These are phyloP conservation scores for Iselma pallidipennis DNA, from an alignment of 2,888 invertebrate species.

Conservation along the genomic window DNA sequence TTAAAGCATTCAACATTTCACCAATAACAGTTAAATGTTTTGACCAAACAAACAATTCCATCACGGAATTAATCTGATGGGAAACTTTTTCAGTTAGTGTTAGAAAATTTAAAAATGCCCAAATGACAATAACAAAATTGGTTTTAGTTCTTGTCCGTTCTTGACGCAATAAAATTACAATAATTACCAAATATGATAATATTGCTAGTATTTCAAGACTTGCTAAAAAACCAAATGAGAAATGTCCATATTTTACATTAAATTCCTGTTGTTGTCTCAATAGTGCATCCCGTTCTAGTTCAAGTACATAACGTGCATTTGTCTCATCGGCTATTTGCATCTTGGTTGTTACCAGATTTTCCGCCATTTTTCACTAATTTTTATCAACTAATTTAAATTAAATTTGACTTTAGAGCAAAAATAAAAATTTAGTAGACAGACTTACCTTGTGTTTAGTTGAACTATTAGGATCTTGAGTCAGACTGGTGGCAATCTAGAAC, in stretches of 20 bases:
- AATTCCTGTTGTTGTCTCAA: conserved; percentile 12
- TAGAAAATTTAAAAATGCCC: conserved; percentile 15
- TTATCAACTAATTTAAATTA: background rate
- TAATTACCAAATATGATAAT: conserved; percentile 12
- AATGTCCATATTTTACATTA: conserved; percentile 19
- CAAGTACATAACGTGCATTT: conserved; percentile 19
- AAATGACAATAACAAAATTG: conserved; percentile 15
- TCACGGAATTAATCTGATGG: conserved; percentile 1
- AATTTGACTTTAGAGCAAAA: no score
- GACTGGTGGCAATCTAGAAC: no score
- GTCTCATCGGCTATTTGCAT: background rate
- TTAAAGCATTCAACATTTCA: conserved; percentile 11
- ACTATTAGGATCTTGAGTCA: no score
- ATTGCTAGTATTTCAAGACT: conserved; percentile 16
- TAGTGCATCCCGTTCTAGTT: conserved; percentile 14
- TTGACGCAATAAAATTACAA: background rate
- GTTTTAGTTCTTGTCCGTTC: conserved; percentile 12
- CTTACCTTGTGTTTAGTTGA: no score
- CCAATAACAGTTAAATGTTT: conserved; percentile 6
- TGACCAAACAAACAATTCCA: conserved; percentile 1
- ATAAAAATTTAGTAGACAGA: no score
- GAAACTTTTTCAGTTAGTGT: conserved; percentile 12
- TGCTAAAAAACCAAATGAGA: conserved; percentile 15
- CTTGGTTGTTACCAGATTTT: background rate
- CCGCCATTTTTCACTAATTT: background rate